Conservation (phyloP, 2,113 vertebrate genomes). For the Echinops telfairi region DNA sequence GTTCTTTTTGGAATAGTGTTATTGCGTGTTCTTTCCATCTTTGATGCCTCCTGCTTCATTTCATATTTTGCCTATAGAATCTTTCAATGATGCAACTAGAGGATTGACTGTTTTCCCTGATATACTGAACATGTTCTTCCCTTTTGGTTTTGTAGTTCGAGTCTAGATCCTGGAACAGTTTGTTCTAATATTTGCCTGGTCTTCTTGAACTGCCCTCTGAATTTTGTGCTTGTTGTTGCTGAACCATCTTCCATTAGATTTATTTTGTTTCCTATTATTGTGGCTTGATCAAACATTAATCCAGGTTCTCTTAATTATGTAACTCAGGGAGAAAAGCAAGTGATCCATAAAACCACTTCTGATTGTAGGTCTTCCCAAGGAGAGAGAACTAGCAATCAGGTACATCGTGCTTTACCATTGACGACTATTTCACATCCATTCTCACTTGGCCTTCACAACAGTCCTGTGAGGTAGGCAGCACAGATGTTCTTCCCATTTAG, state of each 20-base stretch:
- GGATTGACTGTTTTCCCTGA: too few relatives aligned
- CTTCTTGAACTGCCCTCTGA: too few relatives aligned
- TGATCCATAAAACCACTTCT: conserved; percentile 53
- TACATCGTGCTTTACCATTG: conserved; percentile 76
- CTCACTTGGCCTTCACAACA: conserved; percentile 82
- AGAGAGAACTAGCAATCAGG: conserved; percentile 71
- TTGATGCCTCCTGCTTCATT: too few relatives aligned
- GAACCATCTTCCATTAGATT: conserved; percentile 44
- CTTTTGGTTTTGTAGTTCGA: too few relatives aligned
- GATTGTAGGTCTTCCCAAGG: conserved; percentile 48
- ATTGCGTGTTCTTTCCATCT: too few relatives aligned
- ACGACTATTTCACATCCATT: conserved; percentile 77
- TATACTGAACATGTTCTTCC: too few relatives aligned
- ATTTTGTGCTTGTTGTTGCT: conserved; percentile 6
- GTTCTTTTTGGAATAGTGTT: too few relatives aligned
- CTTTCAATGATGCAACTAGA: too few relatives aligned
- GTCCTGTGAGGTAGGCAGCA: conserved; percentile 83
- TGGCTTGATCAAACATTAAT: conserved; percentile 59
- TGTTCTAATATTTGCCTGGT: too few relatives aligned
- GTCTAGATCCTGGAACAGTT: too few relatives aligned
- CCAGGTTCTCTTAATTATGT: conserved; percentile 46
- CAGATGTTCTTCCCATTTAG: conserved; percentile 58
- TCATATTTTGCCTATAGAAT: too few relatives aligned
- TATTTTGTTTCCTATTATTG: background rate
- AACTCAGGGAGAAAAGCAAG: conserved; percentile 55